Percentiles rank a stretch among this genome's conserved stretches.
Evolutionary conservation across 2,888 invertebrate genomes (phyloP).

Genomic region (Eumacrocentrus americanus): DNA sequence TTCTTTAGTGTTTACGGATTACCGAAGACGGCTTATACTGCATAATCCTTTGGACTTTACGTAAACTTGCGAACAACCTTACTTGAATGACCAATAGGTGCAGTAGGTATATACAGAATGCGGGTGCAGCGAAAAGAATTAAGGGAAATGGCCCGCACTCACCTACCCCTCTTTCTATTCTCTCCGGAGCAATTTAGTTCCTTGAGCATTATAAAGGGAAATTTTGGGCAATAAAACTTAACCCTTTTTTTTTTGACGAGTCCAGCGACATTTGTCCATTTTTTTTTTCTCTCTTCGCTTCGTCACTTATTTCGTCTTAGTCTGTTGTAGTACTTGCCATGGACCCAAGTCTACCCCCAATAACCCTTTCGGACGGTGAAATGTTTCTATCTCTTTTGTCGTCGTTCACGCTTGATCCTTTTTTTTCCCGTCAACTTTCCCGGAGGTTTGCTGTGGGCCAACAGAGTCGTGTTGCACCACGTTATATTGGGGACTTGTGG

Average conservation of each 20-base stretch:
- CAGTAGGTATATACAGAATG: too few species aligned
- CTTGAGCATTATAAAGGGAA: not conserved
- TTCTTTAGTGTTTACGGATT: not conserved
- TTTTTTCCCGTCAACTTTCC: conserved; percentile 16
- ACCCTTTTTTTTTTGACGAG: conserved; percentile 4
- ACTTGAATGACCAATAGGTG: not conserved
- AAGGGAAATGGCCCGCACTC: not conserved
- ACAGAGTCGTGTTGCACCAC: conserved; percentile 13
- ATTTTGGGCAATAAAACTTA: conserved; percentile 8
- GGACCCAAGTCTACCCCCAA: too few species aligned
- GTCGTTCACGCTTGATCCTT: conserved; percentile 18
- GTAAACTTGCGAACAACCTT: not conserved
- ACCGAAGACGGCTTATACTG: not conserved
- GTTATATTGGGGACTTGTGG: conserved; percentile 10
- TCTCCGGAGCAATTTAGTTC: not conserved
- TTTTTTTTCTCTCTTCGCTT: not conserved
- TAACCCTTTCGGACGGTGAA: not conserved
- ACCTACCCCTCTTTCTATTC: not conserved
- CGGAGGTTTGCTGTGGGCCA: not conserved
- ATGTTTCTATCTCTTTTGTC: not conserved
- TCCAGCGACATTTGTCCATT: not conserved
- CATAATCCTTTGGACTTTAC: not conserved
- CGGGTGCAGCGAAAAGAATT: not conserved
- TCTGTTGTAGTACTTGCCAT: too few species aligned
- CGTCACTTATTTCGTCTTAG: too few species aligned